A percentile compares a stretch with the other conserved stretches of the same genome.
phyloP scores from a whole-genome alignment of 2,888 invertebrate species.

The Pristionchus japonicus region DNA sequence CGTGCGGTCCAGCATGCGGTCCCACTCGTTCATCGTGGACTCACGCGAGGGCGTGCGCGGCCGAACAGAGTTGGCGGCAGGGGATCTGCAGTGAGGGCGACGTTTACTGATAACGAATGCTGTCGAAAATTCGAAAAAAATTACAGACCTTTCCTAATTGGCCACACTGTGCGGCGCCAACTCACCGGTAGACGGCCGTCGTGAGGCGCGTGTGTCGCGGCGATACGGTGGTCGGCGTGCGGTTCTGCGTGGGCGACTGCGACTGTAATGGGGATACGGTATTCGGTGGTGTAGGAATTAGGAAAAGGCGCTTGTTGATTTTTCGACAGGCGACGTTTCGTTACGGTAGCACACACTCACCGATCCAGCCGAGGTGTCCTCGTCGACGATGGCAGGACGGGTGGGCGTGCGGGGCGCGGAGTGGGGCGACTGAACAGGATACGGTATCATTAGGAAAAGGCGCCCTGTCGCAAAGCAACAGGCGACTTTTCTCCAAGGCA shows the following conservation, averaged over 20 bases:
- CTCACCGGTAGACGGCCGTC: background rate
- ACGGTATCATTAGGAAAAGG: background rate
- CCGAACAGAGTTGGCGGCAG: background rate
- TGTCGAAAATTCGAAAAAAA: too few relatives aligned
- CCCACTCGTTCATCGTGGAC: background rate
- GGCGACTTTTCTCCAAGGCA: background rate
- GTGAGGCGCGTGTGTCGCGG: conserved; percentile 5
- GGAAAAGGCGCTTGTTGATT: background rate
- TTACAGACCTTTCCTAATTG: too few relatives aligned
- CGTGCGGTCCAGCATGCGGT: background rate
- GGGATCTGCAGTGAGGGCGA: background rate
- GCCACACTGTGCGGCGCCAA: too few relatives aligned
- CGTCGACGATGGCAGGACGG: background rate
- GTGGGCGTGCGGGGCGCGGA: background rate
- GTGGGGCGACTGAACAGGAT: background rate
- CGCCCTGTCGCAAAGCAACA: background rate
- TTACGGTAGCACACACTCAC: background rate
- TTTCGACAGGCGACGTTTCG: background rate
- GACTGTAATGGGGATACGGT: conserved; percentile 7
- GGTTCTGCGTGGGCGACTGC: conserved; percentile 31
- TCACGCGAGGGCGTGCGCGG: background rate
- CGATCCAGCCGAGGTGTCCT: conserved; percentile 37
- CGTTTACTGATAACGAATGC: background rate
- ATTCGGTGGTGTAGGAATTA: background rate
- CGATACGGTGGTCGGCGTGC: conserved; percentile 11